A percentile compares a stretch with the other conserved stretches of the same genome.
phyloP scores from a whole-genome alignment of 2,888 invertebrate species.

The Theodoxus fluviatilis region DNA sequence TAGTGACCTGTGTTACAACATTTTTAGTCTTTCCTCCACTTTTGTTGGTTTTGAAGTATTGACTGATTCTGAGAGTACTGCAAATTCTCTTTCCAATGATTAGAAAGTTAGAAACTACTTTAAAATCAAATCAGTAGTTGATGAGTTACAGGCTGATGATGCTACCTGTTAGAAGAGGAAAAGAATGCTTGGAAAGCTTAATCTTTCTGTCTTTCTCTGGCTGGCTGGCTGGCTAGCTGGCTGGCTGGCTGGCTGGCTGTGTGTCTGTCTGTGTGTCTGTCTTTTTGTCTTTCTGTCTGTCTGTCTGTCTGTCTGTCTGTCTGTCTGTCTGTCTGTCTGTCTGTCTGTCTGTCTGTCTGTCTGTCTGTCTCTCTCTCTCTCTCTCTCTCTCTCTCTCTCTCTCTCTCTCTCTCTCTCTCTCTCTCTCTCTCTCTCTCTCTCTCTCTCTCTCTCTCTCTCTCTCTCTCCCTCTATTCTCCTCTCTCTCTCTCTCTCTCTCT shows the following conservation, averaged over 20 bases:
- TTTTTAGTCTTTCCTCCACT: no score
- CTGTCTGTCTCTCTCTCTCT: neutral
- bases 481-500: neutral
- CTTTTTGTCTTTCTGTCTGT: neutral
- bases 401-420: slow-evolving; percentile 2
- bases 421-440: slow-evolving; percentile 2
- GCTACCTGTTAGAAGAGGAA: no score
- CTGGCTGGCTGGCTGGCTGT: neutral
- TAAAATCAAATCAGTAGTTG: neutral
- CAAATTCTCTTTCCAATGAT: no score
- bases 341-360: neutral
- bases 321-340: neutral
- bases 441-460: neutral
- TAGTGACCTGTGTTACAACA: no score
- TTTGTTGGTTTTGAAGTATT: no score
- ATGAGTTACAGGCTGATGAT: no score
- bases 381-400: slow-evolving; percentile 2
- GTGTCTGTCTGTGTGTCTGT: neutral
- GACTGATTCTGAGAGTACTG: no score
- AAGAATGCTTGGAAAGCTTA: no score
- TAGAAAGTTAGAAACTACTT: no score
- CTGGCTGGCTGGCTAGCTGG: neutral
- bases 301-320: neutral
- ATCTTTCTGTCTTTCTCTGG: neutral
- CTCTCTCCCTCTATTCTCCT: neutral